Evolutionary conservation across 1,140 invertebrate genomes (phyloP).

Genomic region (Magallana ariakensis): DNA sequence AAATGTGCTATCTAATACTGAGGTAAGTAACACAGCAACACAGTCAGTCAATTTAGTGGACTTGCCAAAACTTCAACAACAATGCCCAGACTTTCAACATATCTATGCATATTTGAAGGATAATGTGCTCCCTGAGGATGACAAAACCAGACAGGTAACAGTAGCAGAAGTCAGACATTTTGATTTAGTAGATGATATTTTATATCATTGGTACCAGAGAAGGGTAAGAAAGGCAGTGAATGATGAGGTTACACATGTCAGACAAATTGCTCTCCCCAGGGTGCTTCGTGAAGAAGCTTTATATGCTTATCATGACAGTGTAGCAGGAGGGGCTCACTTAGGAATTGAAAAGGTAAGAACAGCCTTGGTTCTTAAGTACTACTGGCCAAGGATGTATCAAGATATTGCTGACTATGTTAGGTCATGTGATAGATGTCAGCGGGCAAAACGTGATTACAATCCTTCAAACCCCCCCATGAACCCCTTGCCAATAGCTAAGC

Average conservation of each 20-base stretch:
- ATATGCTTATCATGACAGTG: slow-evolving; percentile 50
- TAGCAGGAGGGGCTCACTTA: slow-evolving; percentile 51
- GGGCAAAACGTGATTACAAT: slow-evolving; percentile 22
- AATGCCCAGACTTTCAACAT: slow-evolving; percentile 34
- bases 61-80: neutral
- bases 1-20: neutral
- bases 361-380: slow-evolving; percentile 50
- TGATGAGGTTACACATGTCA: neutral
- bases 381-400: slow-evolving; percentile 53
- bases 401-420: slow-evolving; percentile 51
- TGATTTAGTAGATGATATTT: slow-evolving; percentile 32
- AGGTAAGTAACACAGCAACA: neutral
- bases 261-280: slow-evolving; percentile 49
- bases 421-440: slow-evolving; percentile 49
- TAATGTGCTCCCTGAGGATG: slow-evolving; percentile 28
- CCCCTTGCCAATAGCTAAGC: slow-evolving; percentile 29
- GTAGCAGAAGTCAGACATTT: slow-evolving; percentile 28
- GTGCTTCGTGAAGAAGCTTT: slow-evolving; percentile 47
- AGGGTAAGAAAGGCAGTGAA: neutral
- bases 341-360: slow-evolving; percentile 41
- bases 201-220: slow-evolving; percentile 53
- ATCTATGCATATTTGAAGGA: slow-evolving; percentile 30
- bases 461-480: slow-evolving; percentile 8
- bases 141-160: neutral
- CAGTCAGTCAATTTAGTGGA: neutral